A percentile compares a stretch with the other conserved stretches of the same genome.
phyloP scores from a whole-genome alignment of 2,113 vertebrate species.

The Pterocles burchelli region DNA sequence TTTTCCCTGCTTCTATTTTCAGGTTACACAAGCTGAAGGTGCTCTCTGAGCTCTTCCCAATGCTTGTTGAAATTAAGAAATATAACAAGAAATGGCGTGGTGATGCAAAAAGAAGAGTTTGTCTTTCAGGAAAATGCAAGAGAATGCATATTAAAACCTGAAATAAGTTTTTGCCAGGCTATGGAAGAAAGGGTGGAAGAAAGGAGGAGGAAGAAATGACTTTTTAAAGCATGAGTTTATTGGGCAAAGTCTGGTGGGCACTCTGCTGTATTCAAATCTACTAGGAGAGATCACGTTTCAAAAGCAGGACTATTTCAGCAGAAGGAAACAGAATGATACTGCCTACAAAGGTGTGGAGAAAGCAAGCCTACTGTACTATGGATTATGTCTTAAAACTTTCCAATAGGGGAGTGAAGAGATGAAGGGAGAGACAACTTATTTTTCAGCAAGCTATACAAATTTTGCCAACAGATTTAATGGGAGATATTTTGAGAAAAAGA shows the following conservation, averaged over 20 bases:
- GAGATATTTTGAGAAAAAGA: neutral
- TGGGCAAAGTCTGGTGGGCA: neutral
- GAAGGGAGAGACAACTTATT: neutral
- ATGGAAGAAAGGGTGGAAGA: neutral
- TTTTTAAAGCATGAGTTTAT: neutral
- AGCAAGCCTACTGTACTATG: neutral
- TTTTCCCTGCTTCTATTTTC: neutral
- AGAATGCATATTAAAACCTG: neutral
- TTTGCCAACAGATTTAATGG: neutral
- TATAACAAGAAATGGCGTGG: neutral
- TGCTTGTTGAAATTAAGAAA: neutral
- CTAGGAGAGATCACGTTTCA: neutral
- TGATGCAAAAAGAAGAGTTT: neutral
- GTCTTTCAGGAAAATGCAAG: neutral
- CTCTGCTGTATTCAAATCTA: neutral
- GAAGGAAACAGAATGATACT: neutral
- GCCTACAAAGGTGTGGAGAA: neutral
- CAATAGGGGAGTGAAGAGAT: neutral
- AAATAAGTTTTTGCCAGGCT: neutral
- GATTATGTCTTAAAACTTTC: neutral
- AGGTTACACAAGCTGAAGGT: neutral
- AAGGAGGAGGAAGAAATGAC: neutral
- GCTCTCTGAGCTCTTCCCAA: neutral
- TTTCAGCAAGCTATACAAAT: neutral
- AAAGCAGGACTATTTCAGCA: neutral